A percentile compares a stretch with the other conserved stretches of the same genome.
phyloP scores from a whole-genome alignment of 2,888 invertebrate species.

The Drosophila eohydei region DNA sequence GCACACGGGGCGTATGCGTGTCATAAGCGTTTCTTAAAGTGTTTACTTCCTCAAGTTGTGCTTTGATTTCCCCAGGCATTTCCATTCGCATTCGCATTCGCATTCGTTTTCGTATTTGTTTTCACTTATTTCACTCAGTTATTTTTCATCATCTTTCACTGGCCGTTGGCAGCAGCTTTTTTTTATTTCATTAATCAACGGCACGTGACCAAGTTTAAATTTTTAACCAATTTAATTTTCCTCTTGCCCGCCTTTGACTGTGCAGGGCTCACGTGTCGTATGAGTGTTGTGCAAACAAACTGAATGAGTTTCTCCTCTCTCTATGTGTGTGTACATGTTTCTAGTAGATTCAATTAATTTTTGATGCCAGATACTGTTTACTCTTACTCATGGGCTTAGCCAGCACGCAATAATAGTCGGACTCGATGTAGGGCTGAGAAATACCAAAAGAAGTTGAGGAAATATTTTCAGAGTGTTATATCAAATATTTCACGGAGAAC shows the following conservation, averaged over 20 bases:
- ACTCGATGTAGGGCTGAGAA: not conserved
- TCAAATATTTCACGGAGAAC: not conserved
- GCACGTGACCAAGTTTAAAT: constrained; percentile 79
- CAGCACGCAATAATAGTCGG: constrained; percentile 6
- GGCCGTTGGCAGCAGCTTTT: constrained; percentile 39
- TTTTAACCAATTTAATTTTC: constrained; percentile 61
- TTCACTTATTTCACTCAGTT: constrained; percentile 66
- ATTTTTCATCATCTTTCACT: constrained; percentile 57
- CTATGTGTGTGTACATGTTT: not conserved
- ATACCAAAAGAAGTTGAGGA: not conserved
- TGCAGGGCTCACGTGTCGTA: constrained; percentile 61
- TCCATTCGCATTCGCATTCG: not conserved
- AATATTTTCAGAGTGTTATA: not conserved
- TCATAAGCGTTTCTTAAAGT: constrained; percentile 80
- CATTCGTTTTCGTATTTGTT: constrained; percentile 44
- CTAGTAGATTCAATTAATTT: constrained; percentile 57
- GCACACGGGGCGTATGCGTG: constrained; percentile 74
- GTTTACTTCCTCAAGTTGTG: constrained; percentile 61
- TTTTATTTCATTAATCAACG: constrained; percentile 69
- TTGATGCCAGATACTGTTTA: constrained; percentile 37
- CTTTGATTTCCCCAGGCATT: constrained; percentile 62
- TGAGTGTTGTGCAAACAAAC: constrained; percentile 56
- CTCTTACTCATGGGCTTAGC: constrained; percentile 11
- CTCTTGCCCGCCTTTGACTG: not conserved
- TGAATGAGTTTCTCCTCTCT: not conserved